phyloP scores from a whole-genome alignment of 2,113 vertebrate species.

The Stercorarius parasiticus region DNA sequence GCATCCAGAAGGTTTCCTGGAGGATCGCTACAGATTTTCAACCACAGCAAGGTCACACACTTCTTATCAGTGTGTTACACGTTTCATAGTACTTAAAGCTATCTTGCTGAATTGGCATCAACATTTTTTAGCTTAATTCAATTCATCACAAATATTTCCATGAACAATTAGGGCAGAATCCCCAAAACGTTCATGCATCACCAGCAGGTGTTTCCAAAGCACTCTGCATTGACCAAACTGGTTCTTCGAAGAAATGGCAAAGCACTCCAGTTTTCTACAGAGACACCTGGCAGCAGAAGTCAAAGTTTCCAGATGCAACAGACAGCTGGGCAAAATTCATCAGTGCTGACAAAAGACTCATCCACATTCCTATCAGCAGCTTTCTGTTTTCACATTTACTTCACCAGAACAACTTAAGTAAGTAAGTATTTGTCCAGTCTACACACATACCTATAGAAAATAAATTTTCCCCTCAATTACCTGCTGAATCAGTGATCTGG shows the following conservation, averaged over 20 bases:
- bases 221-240: neutral
- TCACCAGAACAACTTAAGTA: neutral
- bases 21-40: neutral
- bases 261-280: neutral
- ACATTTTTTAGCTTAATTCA: neutral
- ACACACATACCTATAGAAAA: neutral
- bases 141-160: neutral
- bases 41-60: neutral
- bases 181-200: neutral
- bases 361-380: neutral
- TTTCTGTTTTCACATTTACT: neutral
- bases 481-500: slow-evolving; percentile 92
- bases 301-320: neutral
- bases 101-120: neutral
- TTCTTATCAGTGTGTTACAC: neutral
- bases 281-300: neutral
- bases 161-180: neutral
- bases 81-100: neutral
- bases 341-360: neutral
- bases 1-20: neutral
- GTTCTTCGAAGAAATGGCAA: neutral
- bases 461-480: slow-evolving; percentile 65
- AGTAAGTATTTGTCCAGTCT: neutral
- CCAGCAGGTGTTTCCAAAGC: neutral
- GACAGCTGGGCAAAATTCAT: neutral